Conservation (phyloP, 2,888 invertebrate genomes). For the Cyclophora punctaria region DNA sequence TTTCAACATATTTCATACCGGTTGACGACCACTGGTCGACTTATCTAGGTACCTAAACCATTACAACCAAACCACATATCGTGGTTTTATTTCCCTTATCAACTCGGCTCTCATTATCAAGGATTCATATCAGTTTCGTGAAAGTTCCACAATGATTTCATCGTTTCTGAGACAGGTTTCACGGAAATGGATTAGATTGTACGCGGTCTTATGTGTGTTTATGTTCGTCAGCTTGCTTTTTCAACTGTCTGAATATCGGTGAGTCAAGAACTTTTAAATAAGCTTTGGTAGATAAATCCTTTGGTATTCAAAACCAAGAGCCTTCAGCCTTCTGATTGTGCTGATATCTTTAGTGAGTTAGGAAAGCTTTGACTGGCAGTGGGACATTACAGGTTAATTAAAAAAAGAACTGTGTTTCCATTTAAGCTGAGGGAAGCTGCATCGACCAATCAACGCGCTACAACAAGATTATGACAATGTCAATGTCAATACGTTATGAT, state of each 20-base stretch:
- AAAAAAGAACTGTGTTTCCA: no score
- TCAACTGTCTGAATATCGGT: conserved; percentile 24
- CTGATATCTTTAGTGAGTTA: no score
- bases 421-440: no score
- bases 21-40: neutral
- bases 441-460: no score
- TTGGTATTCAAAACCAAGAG: no score
- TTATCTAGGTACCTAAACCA: conserved; percentile 13
- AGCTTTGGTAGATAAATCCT: no score
- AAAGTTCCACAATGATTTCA: conserved; percentile 44
- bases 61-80: no score
- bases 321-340: no score
- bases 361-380: no score
- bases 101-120: conserved; percentile 2
- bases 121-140: conserved; percentile 25
- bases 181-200: conserved; percentile 37
- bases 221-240: conserved; percentile 25
- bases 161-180: conserved; percentile 28
- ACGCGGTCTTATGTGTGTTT: conserved; percentile 27
- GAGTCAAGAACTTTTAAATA: conserved; percentile 26
- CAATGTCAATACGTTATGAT: no score
- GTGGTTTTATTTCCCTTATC: conserved; percentile 7
- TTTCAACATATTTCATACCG: neutral
- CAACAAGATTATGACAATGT: no score
- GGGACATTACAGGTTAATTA: no score